Evolutionary conservation across 2,113 vertebrate species (phyloP), one percentile per base, ranked within the genome.

Genomic region (Epinephelus fuscoguttatus): DNA sequence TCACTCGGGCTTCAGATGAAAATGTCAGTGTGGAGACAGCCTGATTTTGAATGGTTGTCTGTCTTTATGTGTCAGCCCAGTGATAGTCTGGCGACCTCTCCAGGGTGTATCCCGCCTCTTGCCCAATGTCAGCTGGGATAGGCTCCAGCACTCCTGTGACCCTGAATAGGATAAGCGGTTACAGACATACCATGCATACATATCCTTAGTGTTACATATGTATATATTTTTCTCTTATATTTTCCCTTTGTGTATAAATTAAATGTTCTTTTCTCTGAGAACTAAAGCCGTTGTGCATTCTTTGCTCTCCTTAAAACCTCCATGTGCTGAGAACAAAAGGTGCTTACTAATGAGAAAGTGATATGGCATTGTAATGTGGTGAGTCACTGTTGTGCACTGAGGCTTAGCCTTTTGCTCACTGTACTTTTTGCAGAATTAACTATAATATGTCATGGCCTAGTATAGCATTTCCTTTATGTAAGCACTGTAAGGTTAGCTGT

Each of bases 391-490:
- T 68, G 73, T 84, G 72, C 64, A 63, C 47, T 30, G 61, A 86
- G 59, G 62, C 75, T 49, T 37, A 30, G 76, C 56, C 21, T 75
- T 78, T 68, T 66, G 45, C 87, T 66, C 47, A 2, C n/a, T 75
- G 66, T 77, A 49, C 81, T 78, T 90, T 69, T 78, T 84, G 89
- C 87, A 85, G 86, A 84, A 88, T 86, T 73, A 85, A 84, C 86
- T 64, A 66, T 82, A 85, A 81, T 85, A 79, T 86, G 66, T 40
- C 73, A 30, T 42, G 49, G 62, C 59, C 75, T 49, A 21, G 91
- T 81, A 66, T 94, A 89, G 70, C 63, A 92, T 95, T 95, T 90
- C 94, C 89, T 89, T 59, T 80, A 66, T 86, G 88, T 78, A 89
- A 93, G 92, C 92, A 88, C 13, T 84, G 84, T 77, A 76, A 81